Conservation (phyloP, 1,140 invertebrate species). For the Meloidogyne exigua region DNA sequence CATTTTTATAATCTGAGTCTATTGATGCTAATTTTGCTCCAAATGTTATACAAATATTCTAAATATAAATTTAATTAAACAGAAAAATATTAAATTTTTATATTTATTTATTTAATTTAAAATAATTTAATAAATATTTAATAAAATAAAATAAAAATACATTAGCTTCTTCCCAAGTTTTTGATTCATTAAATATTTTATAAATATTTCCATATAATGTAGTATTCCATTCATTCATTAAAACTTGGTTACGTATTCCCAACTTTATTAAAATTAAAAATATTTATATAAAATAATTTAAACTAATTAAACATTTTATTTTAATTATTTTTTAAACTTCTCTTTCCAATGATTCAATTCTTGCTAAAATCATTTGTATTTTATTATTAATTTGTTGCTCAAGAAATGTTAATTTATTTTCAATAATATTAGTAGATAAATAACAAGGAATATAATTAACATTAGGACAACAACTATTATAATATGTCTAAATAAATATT, state of each 20-base stretch:
- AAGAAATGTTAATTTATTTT: background rate
- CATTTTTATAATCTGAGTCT: conserved; percentile 34
- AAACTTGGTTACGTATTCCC: background rate
- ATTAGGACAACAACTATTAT: background rate
- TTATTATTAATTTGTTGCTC: background rate
- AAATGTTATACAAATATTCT: conserved; percentile 31
- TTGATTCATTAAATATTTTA: conserved; percentile 35
- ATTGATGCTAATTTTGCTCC: conserved; percentile 25
- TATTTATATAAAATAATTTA: too few species aligned
- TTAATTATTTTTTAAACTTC: background rate
- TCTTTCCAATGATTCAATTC: conserved; percentile 1
- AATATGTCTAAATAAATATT: background rate
- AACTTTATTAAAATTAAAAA: conserved; percentile 5
- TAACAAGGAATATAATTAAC: background rate
- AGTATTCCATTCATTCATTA: conserved; percentile 29
- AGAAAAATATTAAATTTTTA: too few species aligned
- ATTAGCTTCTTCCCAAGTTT: conserved; percentile 37
- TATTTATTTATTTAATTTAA: too few species aligned
- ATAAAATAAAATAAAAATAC: background rate
- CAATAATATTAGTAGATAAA: too few species aligned
- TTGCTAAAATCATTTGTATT: background rate
- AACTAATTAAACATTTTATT: background rate
- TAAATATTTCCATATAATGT: conserved; percentile 30
- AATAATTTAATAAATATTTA: too few species aligned
- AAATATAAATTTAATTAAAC: too few species aligned